Percentiles rank a stretch among this genome's conserved stretches.
Evolutionary conservation across 2,113 vertebrate species (phyloP).

Genomic region (Thinocorus orbignyianus): DNA sequence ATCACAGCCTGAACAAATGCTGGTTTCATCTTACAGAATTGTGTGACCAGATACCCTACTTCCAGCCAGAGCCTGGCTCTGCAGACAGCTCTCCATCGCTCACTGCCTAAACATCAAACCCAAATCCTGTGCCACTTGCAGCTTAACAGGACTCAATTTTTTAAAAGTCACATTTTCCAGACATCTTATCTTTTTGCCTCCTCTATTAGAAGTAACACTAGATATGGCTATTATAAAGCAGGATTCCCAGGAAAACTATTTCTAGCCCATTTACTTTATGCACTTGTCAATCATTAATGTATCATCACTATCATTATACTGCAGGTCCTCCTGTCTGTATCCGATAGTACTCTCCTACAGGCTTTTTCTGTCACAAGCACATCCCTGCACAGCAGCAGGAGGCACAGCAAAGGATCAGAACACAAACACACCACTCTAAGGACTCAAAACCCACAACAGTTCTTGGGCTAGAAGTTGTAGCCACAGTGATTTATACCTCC

Average conservation of each 20-base stretch:
- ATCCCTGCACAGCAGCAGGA: neutral
- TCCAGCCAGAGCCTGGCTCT: neutral
- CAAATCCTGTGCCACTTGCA: neutral
- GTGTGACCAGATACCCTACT: constrained; percentile 31
- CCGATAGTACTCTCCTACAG: neutral
- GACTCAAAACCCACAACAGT: neutral
- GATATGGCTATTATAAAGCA: neutral
- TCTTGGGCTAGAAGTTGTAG: neutral
- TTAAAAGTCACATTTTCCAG: neutral
- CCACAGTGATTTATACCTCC: neutral
- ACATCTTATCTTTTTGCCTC: neutral
- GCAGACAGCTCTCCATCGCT: neutral
- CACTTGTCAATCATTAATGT: neutral
- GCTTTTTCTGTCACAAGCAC: neutral
- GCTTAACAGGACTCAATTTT: neutral
- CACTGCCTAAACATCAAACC: neutral
- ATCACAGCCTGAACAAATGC: constrained; percentile 1
- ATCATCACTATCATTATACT: accelerated
- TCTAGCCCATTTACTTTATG: neutral
- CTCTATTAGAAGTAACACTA: neutral
- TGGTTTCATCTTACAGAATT: neutral
- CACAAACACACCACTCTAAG: accelerated
- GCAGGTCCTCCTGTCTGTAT: accelerated
- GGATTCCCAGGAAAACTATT: neutral
- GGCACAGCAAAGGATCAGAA: neutral